Percentiles rank a stretch among this genome's conserved stretches.
Conservation (phyloP, 2,797 vertebrate species). For the Clarias platycephalus region DNA sequence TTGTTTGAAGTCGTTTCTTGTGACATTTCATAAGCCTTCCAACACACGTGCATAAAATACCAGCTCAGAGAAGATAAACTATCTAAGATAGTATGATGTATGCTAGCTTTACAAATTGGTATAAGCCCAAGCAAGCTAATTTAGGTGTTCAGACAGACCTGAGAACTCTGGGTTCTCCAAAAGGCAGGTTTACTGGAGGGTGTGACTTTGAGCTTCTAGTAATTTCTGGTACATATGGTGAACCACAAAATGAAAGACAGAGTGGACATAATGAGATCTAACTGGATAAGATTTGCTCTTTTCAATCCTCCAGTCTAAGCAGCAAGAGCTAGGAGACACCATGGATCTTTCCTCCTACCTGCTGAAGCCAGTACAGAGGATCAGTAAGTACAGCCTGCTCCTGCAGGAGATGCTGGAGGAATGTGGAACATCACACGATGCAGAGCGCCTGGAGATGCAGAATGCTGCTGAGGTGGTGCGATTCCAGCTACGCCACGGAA, state of each 20-base stretch:
- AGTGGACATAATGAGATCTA: neutral
- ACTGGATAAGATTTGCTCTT: neutral
- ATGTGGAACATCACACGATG: slow-evolving; percentile 59
- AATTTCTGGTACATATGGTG: neutral
- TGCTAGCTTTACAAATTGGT: neutral
- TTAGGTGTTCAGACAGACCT: neutral
- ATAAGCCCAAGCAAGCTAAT: neutral
- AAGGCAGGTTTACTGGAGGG: neutral
- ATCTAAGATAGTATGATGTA: neutral
- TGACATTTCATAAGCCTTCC: neutral
- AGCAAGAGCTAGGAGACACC: slow-evolving; percentile 75
- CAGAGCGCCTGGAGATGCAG: slow-evolving; percentile 72
- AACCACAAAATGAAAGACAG: neutral
- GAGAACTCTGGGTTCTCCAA: neutral
- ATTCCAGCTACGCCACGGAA: slow-evolving; percentile 80
- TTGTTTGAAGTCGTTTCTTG: neutral
- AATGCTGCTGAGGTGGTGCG: slow-evolving; percentile 76
- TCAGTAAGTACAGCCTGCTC: slow-evolving; percentile 83
- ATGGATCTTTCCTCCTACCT: slow-evolving; percentile 83
- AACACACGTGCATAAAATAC: neutral
- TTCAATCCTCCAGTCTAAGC: slow-evolving; percentile 70
- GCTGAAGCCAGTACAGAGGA: slow-evolving; percentile 82
- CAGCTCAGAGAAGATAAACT: neutral
- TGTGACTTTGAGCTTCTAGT: neutral
- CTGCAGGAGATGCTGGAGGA: slow-evolving; percentile 80